Percentiles rank a stretch among this genome's conserved stretches.
Evolutionary conservation across 2,888 invertebrate species (phyloP).

Genomic region (Anarsia innoxiella): DNA sequence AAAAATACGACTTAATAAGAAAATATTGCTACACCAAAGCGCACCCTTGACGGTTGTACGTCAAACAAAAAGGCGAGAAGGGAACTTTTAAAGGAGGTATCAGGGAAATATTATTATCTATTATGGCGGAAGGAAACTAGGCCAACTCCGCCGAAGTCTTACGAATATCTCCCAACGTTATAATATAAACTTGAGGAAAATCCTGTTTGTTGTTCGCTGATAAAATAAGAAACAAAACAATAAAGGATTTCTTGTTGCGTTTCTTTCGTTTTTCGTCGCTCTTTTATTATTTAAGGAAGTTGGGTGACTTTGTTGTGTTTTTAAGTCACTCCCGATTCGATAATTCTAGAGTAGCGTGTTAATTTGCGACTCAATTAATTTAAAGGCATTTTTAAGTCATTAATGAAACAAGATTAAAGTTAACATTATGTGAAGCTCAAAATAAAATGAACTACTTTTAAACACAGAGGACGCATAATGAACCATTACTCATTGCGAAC

Average conservation of each 20-base stretch:
- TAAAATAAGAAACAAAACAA: conserved; percentile 6
- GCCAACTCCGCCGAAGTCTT: conserved; percentile 11
- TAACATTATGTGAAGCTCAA: no score
- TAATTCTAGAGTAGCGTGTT: no score
- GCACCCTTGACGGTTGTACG: conserved; percentile 17
- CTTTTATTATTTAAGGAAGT: no score
- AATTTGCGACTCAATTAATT: no score
- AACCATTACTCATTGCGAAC: no score
- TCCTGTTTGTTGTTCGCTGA: conserved; percentile 3
- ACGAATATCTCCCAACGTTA: not conserved
- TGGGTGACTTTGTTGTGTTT: no score
- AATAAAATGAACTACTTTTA: no score
- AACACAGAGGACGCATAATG: no score
- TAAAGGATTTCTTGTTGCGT: conserved; percentile 4
- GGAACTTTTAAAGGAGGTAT: conserved; percentile 15
- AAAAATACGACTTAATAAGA: conserved; percentile 43
- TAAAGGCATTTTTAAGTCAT: no score
- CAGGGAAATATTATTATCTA: conserved; percentile 23
- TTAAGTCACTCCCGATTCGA: no score
- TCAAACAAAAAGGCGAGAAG: conserved; percentile 15
- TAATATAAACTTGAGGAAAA: conserved; percentile 4
- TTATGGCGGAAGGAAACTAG: conserved; percentile 20
- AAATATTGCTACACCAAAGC: conserved; percentile 27
- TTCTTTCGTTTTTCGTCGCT: not conserved
- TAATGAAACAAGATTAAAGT: no score